Conservation (phyloP, 1,140 invertebrate species). For the Apis laboriosa region DNA sequence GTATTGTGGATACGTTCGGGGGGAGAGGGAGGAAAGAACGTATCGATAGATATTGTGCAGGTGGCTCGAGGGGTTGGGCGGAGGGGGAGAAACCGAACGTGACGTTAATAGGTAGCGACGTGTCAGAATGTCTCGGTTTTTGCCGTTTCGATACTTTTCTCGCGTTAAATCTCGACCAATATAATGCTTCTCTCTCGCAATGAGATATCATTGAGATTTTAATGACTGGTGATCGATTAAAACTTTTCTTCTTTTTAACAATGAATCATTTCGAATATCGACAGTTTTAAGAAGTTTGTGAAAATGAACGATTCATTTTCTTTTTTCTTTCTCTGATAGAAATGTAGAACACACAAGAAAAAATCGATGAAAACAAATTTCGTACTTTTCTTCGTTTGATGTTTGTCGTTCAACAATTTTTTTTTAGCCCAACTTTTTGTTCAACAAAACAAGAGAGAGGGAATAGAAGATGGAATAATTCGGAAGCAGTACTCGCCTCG, state of each 20-base stretch:
- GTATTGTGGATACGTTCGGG: conserved; percentile 6
- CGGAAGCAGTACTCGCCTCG: background rate
- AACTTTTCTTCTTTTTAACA: no score
- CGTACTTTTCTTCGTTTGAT: background rate
- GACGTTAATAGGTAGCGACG: conserved; percentile 38
- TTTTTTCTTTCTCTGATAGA: no score
- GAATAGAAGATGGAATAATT: conserved; percentile 18
- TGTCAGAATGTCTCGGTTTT: conserved; percentile 28
- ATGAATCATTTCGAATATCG: no score
- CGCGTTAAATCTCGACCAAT: conserved; percentile 20
- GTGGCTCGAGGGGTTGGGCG: conserved; percentile 5
- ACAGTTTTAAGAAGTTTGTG: no score
- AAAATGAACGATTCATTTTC: no score
- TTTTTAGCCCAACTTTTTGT: no score
- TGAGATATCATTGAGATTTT: background rate
- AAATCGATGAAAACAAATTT: background rate
- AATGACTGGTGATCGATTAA: background rate
- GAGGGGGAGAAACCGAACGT: conserved; percentile 12
- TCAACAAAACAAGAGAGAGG: background rate
- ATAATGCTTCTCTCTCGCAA: background rate
- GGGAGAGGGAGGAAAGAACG: background rate
- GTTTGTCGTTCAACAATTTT: background rate
- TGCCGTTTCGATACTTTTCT: background rate
- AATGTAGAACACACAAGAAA: no score
- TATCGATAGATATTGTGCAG: conserved; percentile 36